Evolutionary conservation across 2,888 invertebrate species (phyloP).

Genomic region (Synanthedon andrenaeformis): DNA sequence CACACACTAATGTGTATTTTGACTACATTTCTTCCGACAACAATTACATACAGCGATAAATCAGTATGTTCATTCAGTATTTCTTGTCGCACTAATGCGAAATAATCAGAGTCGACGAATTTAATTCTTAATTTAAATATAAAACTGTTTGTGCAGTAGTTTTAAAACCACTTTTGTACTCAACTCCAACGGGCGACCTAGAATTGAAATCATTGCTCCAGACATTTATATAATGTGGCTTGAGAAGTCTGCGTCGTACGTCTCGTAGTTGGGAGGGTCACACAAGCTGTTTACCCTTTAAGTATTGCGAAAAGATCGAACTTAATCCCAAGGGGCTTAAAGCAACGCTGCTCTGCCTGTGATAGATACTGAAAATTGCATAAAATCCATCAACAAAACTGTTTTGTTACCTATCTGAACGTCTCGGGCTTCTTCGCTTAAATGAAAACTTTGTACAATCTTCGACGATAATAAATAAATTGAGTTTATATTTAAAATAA

Average conservation of each 20-base stretch:
- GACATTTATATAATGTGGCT: not conserved
- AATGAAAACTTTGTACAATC: constrained; percentile 8
- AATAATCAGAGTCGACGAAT: too few relatives aligned
- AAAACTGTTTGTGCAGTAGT: constrained; percentile 8
- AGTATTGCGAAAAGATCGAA: constrained; percentile 67
- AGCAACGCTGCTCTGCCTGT: constrained; percentile 49
- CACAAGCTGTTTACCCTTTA: constrained; percentile 54
- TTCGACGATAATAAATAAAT: not conserved
- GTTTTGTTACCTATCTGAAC: constrained; percentile 29
- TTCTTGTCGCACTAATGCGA: too few relatives aligned
- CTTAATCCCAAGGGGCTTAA: constrained; percentile 58
- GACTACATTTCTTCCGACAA: too few relatives aligned
- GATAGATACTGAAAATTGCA: constrained; percentile 71
- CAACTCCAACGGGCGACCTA: too few relatives aligned
- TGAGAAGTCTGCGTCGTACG: not conserved
- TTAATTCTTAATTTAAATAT: not conserved
- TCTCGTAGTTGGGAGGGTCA: not conserved
- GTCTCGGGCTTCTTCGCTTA: constrained; percentile 5
- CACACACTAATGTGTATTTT: too few relatives aligned
- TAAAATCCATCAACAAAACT: constrained; percentile 66
- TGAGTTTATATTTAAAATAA: too few relatives aligned
- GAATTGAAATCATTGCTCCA: too few relatives aligned
- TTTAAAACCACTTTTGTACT: constrained; percentile 1
- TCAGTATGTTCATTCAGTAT: too few relatives aligned
- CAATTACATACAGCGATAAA: too few relatives aligned